Evolutionary conservation across 2,888 invertebrate species (phyloP).

Genomic region (Aphidius colemani): DNA sequence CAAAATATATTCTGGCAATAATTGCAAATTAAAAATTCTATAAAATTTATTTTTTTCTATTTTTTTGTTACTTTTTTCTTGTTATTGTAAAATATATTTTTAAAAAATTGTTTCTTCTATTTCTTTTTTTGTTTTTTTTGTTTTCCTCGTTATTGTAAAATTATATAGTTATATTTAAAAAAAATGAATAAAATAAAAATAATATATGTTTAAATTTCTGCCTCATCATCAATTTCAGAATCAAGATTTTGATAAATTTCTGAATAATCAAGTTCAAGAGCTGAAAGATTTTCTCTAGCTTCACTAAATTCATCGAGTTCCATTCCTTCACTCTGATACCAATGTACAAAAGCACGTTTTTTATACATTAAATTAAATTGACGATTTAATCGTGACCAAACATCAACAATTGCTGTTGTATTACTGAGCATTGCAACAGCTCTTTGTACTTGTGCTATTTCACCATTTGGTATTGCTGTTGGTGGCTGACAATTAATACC

Average conservation of each 20-base stretch:
- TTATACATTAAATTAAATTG: constrained; percentile 69
- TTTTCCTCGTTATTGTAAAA: constrained; percentile 13
- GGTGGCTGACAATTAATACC: constrained; percentile 44
- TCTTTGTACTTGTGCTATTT: constrained; percentile 62
- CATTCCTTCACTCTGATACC: constrained; percentile 62
- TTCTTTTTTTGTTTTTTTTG: no score
- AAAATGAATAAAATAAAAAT: not conserved
- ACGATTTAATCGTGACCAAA: constrained; percentile 66
- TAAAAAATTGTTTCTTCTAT: no score
- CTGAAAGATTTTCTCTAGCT: constrained; percentile 58
- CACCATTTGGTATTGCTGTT: constrained; percentile 38
- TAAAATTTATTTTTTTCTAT: not conserved
- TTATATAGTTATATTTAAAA: not conserved
- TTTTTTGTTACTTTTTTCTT: no score
- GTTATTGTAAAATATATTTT: no score
- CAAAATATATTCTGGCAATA: no score
- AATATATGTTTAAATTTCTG: not conserved
- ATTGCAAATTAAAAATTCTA: no score
- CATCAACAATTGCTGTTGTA: constrained; percentile 68
- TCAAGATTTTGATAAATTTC: constrained; percentile 47
- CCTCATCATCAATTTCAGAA: constrained; percentile 24
- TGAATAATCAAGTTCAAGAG: constrained; percentile 59
- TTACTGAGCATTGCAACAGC: constrained; percentile 69
- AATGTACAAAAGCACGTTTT: constrained; percentile 68
- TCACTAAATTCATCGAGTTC: constrained; percentile 62